Conservation (phyloP, 2,888 invertebrate species). For the Tenthredo notha region DNA sequence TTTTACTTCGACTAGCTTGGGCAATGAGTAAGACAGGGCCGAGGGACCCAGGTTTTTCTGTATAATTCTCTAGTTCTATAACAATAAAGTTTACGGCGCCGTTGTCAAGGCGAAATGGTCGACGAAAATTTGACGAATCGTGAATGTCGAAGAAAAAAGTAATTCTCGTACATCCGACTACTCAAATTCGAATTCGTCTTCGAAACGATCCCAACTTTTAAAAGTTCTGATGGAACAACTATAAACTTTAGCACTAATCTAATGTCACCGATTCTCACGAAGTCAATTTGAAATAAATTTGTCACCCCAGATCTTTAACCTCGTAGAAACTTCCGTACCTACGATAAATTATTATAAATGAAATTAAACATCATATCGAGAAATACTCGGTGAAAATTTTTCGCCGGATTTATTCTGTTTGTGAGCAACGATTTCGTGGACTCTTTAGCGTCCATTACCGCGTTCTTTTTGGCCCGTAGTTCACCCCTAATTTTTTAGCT, state of each 20-base stretch:
- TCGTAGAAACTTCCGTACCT: not conserved
- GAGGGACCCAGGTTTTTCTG: not conserved
- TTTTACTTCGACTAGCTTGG: not conserved
- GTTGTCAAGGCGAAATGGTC: conserved; percentile 13
- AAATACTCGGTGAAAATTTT: not conserved
- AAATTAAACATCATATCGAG: not conserved
- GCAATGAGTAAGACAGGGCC: not conserved
- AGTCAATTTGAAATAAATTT: conserved; percentile 24
- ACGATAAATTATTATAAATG: not conserved
- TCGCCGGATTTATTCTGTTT: not conserved
- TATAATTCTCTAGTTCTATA: not conserved
- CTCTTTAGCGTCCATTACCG: not conserved
- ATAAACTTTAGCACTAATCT: conserved; percentile 28
- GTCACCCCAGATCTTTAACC: not conserved
- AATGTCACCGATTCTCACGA: conserved; percentile 1
- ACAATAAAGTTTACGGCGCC: conserved; percentile 25
- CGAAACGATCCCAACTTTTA: conserved; percentile 26
- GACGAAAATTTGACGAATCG: conserved; percentile 35
- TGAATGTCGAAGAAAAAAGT: not conserved
- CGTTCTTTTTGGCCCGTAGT: not conserved
- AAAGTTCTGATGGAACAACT: conserved; percentile 27
- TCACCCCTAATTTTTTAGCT: conserved; percentile 13
- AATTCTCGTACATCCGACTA: conserved; percentile 5
- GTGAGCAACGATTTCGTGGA: not conserved
- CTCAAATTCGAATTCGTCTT: conserved; percentile 32